A percentile compares a stretch with the other conserved stretches of the same genome.
These are phyloP conservation scores for Neomonachus schauinslandi DNA, from an alignment of 2,113 vertebrate genomes.

Conservation along the genomic window DNA sequence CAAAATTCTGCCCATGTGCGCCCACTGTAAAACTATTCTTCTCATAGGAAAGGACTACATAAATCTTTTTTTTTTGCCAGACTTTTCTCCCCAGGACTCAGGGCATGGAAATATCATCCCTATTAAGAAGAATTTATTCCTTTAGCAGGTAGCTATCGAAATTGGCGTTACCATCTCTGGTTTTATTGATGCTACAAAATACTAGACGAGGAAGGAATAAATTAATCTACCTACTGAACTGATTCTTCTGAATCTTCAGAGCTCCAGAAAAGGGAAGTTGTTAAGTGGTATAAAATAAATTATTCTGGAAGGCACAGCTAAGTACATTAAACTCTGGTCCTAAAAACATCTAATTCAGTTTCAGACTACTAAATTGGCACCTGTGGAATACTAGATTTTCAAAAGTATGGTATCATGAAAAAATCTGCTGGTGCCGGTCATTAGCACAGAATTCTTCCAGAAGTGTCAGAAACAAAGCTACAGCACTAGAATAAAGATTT, in stretches of 20 bases:
- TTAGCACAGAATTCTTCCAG: background rate
- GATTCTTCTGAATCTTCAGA: background rate
- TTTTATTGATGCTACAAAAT: constrained; percentile 44
- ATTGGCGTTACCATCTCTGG: background rate
- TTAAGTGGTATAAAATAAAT: constrained; percentile 27
- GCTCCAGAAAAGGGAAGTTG: background rate
- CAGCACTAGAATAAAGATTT: background rate
- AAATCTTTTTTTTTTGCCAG: constrained; percentile 40
- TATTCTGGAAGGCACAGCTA: background rate
- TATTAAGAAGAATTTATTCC: constrained; percentile 5
- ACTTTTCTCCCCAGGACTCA: background rate
- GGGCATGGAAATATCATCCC: background rate
- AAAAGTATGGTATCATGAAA: background rate
- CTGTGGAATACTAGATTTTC: background rate
- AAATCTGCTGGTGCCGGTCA: background rate
- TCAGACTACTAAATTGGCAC: background rate
- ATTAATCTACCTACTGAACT: background rate
- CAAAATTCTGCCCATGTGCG: constrained; percentile 56
- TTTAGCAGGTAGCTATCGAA: constrained; percentile 57
- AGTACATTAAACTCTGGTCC: background rate
- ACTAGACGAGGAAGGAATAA: constrained; percentile 18
- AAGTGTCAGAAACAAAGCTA: constrained; percentile 32
- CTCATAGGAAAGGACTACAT: background rate
- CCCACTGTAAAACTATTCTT: constrained; percentile 20
- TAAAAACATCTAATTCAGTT: constrained; percentile 30